Conservation (phyloP, 2,797 vertebrate genomes). For the Paratrypauchen microcephalus region DNA sequence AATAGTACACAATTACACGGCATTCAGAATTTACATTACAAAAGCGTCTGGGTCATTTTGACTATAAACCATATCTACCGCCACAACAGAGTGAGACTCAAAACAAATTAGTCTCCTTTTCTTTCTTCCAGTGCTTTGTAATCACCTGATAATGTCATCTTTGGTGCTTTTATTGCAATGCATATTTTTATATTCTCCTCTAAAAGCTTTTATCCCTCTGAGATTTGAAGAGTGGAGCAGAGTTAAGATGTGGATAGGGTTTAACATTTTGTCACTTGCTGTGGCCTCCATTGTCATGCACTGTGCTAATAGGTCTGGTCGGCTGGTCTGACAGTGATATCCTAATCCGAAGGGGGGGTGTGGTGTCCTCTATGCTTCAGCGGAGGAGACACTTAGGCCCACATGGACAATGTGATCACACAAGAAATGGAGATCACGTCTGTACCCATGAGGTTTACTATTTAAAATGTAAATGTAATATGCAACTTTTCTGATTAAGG, state of each 20-base stretch:
- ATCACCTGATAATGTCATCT: slow-evolving; percentile 26
- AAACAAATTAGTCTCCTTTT: background rate
- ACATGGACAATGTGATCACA: slow-evolving; percentile 58
- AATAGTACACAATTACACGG: background rate
- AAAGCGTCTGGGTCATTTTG: slow-evolving; percentile 2
- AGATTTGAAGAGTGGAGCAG: slow-evolving; percentile 11
- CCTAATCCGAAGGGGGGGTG: slow-evolving; percentile 61
- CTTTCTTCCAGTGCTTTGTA: slow-evolving; percentile 10
- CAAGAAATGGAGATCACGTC: slow-evolving; percentile 49
- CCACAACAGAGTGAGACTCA: background rate
- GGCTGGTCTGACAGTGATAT: slow-evolving; percentile 55
- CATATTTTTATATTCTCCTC: slow-evolving; percentile 2
- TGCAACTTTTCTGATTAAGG: background rate
- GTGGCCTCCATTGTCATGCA: slow-evolving; percentile 51
- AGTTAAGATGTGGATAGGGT: slow-evolving; percentile 26
- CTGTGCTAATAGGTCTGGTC: slow-evolving; percentile 56
- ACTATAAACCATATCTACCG: slow-evolving; percentile 1
- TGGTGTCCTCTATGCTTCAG: slow-evolving; percentile 62
- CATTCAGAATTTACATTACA: slow-evolving; percentile 4
- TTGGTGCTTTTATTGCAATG: slow-evolving; percentile 27
- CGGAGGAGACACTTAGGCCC: slow-evolving; percentile 58
- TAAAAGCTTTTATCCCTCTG: slow-evolving; percentile 13
- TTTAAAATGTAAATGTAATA: no score
- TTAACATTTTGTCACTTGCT: slow-evolving; percentile 42
- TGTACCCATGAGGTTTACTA: slow-evolving; percentile 14